Percentiles rank a stretch among this genome's conserved stretches.
Evolutionary conservation across 2,797 vertebrate genomes (phyloP).

Genomic region (Columba guinea): DNA sequence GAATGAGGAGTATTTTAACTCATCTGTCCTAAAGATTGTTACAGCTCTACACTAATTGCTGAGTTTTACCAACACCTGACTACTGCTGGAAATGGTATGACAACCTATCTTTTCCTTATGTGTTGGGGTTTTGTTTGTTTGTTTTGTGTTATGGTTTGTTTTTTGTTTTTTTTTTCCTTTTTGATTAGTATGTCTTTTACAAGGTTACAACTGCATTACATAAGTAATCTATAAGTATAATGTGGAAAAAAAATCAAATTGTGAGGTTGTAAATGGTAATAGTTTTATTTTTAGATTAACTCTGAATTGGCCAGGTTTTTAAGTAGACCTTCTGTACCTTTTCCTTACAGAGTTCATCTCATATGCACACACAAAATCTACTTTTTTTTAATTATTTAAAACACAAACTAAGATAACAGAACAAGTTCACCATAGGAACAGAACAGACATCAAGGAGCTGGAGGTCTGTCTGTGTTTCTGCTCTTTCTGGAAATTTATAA

Average conservation of each 20-base stretch:
- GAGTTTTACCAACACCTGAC: background rate
- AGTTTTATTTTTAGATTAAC: background rate
- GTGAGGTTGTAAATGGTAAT: background rate
- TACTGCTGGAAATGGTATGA: background rate
- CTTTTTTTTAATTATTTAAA: background rate
- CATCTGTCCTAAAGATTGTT: background rate
- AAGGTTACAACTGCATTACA: background rate
- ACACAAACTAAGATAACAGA: background rate
- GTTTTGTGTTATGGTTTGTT: too few species aligned
- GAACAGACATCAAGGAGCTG: background rate
- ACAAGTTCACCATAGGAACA: background rate
- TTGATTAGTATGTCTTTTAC: background rate
- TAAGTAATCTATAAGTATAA: background rate
- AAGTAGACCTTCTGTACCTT: background rate
- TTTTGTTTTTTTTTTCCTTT: background rate
- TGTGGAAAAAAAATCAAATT: accelerated
- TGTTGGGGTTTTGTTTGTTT: too few species aligned
- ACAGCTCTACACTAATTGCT: accelerated
- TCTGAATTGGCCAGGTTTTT: background rate
- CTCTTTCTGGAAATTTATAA: background rate
- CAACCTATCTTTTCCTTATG: background rate
- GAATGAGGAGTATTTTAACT: background rate
- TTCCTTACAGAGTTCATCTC: background rate
- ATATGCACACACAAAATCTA: background rate
- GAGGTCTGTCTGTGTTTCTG: background rate